Base-by-base conservation (phyloP, 2,797 vertebrate genomes). In the Cuniculus paca region DNA sequence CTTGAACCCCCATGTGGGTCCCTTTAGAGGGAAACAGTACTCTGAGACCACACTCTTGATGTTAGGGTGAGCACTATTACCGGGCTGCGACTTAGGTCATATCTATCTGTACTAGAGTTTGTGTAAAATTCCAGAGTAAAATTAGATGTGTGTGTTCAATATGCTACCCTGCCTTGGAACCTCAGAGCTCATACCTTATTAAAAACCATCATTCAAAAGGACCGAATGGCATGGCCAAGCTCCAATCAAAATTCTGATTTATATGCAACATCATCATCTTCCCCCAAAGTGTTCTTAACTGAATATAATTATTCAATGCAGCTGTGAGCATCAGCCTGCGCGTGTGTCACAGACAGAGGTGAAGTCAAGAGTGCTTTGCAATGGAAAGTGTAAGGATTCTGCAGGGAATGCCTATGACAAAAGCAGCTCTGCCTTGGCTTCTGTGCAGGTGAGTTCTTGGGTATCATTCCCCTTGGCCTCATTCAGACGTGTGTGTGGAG, bases 201-300 rank as follows among this genome's bases (percentile, higher is more conserved):
- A 42, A 82, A 82, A 79, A 68, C 34, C 17, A 83, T 56, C 34
- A 56, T 42, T 91, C 61, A 39, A 10, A 93, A 93, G 20, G 36
- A 56, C 39, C 2, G n/a, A 94, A 50, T 42, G 16, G 20, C 85
- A n/a, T 0, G 31, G 39, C 24, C 86, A 65, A 34, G 54, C 17
- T 70, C 63, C 74, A 72, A 14, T 83, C 58, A 65, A 88, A 96
- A 93, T n/a, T 28, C 81, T 72, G 28, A 94, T 39, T 78, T 58
- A 60, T 11, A 36, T 6, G 39, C 34, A 48, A 9, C 13, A 48
- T 5, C 17, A 42, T 6, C 45, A 19, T 63, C 54, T 88, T 58
- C 20, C 72, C 85, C 52, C 42, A 28, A 72, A 60, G 50, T 14
- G 60, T 26, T 74, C 79, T 14, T 50, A 78, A 81, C 65, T 39